Base-by-base conservation (phyloP, 2,888 invertebrate species). In the Polyommatus iphigenia region DNA sequence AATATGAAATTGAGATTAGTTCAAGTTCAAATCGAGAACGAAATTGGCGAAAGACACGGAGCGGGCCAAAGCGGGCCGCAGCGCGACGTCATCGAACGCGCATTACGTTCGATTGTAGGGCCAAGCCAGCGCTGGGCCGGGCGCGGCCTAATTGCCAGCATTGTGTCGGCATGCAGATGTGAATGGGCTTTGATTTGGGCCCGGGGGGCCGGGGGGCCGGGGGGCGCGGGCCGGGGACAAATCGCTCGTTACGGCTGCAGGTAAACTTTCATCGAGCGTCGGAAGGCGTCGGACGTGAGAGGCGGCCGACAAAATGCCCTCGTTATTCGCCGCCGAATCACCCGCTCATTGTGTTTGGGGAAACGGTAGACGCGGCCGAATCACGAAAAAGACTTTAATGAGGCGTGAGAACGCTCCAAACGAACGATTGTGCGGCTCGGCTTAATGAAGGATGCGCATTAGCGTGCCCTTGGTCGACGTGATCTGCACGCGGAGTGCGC, bases 121-220 rank as follows among this genome's bases (percentile, higher is more conserved):
- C 90, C 89, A 85, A 87, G 89, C 89, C 93, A 91, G 92, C 91
- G 85, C 90, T 89, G 85, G 87, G 89, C 89, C 89, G 85, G 87
- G 89, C 89, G 86, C 87, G 90, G 90, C 92, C 94, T 94, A 94
- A 94, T 94, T 94, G 94, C 92, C 93, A 89, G 93, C 94, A 94
- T 94, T 94, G 94, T 94, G 93, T 89, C 90, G 92, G 92, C 94
- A 94, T 94, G 94, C 94, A 94, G 94, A 94, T 94, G 93, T 94
- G 94, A 94, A 94, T 94, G 94, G 94, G 93, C 93, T 94, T 94
- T 94, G 94, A 94, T 94, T 94, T 94, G 94, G 92, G 90, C 88
- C 88, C 86, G 83, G 87, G 87, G 86, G 87, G 72, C 54, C 87
- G 67, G 62, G 62, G 67, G 67, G 76, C 57, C 87, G 67, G 67